phyloP scores from a whole-genome alignment of 2,888 invertebrate genomes.

The Plebejus melissa region DNA sequence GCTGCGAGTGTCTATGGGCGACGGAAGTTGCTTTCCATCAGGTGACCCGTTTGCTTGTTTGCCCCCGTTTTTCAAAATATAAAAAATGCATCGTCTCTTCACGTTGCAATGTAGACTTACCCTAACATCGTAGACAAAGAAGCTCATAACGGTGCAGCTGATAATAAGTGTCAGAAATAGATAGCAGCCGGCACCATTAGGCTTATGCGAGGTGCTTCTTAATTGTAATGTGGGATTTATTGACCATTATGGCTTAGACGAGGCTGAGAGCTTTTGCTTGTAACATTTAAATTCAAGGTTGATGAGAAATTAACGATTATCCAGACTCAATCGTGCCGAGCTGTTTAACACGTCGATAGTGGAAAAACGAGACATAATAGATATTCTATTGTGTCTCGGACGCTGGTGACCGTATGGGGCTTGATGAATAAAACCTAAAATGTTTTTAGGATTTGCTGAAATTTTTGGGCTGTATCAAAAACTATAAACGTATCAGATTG shows the following conservation, averaged over 20 bases:
- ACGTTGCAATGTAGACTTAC: no score
- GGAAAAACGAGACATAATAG: no score
- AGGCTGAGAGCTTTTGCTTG: slow-evolving; percentile 61
- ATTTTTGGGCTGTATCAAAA: no score
- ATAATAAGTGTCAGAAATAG: slow-evolving; percentile 25
- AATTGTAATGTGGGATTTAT: slow-evolving; percentile 45
- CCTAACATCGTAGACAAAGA: slow-evolving; percentile 9
- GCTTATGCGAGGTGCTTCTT: slow-evolving; percentile 38
- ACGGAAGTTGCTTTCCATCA: no score
- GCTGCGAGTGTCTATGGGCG: no score
- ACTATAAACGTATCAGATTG: no score
- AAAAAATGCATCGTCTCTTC: background rate
- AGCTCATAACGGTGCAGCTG: slow-evolving; percentile 7
- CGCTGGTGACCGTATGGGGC: no score
- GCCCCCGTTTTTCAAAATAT: no score
- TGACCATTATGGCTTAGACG: slow-evolving; percentile 44
- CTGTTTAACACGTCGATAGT: background rate
- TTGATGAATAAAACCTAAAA: background rate
- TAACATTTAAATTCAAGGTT: slow-evolving; percentile 62
- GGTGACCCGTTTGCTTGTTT: no score
- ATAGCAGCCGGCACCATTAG: slow-evolving; percentile 19
- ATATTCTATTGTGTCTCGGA: no score
- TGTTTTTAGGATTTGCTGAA: no score
- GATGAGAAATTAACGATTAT: slow-evolving; percentile 44
- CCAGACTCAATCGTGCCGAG: background rate